Conservation (phyloP, 2,797 vertebrate species). For the Syncerus caffer region DNA sequence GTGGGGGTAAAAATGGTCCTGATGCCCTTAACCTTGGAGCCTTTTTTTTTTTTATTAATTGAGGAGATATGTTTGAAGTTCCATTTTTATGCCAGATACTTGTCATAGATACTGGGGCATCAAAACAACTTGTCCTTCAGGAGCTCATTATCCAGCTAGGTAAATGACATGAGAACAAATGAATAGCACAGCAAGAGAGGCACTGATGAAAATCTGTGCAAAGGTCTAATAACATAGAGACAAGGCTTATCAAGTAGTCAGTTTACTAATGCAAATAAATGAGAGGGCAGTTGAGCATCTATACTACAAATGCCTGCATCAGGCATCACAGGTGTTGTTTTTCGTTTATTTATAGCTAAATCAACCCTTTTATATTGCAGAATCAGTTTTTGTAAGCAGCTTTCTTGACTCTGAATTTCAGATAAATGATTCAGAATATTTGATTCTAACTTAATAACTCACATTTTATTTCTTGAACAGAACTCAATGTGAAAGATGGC, state of each 20-base stretch:
- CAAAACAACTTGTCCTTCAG: background rate
- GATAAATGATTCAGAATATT: background rate
- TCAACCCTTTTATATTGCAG: background rate
- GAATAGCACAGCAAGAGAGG: background rate
- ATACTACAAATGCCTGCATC: background rate
- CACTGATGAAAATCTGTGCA: background rate
- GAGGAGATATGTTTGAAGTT: background rate
- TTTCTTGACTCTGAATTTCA: conserved; percentile 14
- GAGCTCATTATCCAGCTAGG: background rate
- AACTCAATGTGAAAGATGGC: background rate
- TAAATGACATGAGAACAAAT: conserved; percentile 19
- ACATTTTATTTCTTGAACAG: conserved; percentile 3
- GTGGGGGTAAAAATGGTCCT: background rate
- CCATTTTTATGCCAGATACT: background rate
- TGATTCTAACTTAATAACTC: background rate
- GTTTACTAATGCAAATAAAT: background rate
- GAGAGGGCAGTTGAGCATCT: background rate
- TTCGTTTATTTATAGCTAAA: background rate
- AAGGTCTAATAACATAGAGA: background rate
- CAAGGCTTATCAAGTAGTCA: background rate
- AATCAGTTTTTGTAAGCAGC: background rate
- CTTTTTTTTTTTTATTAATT: background rate
- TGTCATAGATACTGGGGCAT: background rate
- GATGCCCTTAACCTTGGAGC: background rate
- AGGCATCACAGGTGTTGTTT: background rate